Conservation (phyloP, 2,113 vertebrate genomes). For the Erythrocercus mccallii region DNA sequence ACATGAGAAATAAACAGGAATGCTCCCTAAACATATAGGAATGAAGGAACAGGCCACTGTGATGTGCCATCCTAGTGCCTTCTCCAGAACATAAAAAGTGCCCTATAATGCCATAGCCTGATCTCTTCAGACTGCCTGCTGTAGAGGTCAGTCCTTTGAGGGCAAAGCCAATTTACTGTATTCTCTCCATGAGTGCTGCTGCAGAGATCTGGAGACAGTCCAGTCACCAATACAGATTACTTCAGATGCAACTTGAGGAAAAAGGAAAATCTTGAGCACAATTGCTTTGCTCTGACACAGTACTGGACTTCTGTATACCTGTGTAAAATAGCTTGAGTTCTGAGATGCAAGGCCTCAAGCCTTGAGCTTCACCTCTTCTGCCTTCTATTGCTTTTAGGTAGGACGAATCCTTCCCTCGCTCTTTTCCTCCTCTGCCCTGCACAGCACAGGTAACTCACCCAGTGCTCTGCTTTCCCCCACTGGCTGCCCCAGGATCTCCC, state of each 20-base stretch:
- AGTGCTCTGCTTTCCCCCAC: background rate
- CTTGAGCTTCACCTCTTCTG: background rate
- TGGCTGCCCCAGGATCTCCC: background rate
- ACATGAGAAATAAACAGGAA: background rate
- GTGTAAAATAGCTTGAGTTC: background rate
- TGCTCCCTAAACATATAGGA: background rate
- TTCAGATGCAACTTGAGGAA: background rate
- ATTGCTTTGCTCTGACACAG: background rate
- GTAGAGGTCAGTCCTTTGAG: background rate
- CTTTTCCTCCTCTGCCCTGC: background rate
- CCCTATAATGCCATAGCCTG: background rate
- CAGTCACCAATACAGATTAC: accelerated
- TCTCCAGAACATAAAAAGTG: background rate
- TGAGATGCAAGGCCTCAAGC: background rate
- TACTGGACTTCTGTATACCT: background rate
- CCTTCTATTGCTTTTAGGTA: background rate
- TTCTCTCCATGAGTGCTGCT: background rate
- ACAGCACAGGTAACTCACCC: background rate
- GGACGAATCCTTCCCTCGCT: background rate
- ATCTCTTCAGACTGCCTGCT: background rate
- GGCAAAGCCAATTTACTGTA: background rate
- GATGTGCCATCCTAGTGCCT: background rate
- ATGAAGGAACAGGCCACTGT: background rate
- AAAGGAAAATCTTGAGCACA: background rate
- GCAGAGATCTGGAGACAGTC: background rate